Conservation (phyloP, 2,113 vertebrate genomes). For the Chaetorhynchus papuensis region DNA sequence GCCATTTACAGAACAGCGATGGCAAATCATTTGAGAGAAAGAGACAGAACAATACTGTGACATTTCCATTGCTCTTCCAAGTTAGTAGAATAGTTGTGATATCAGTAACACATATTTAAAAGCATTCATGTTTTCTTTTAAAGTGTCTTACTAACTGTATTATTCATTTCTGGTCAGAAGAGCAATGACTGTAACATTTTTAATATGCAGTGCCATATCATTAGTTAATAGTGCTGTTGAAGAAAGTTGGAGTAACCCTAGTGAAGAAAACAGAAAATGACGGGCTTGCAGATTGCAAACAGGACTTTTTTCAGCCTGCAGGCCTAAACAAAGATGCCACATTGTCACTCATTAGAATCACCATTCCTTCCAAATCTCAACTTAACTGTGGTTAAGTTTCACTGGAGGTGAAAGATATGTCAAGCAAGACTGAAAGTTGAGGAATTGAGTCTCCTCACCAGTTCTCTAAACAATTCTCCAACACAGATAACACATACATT, state of each 20-base stretch:
- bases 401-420: not conserved
- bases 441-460: not conserved
- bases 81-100: not conserved
- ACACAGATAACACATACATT: not conserved
- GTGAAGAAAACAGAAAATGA: not conserved
- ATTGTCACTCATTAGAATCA: not conserved
- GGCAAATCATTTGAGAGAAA: fast-evolving
- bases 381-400: not conserved
- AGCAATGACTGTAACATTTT: not conserved
- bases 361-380: not conserved
- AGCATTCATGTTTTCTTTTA: not conserved
- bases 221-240: not conserved
- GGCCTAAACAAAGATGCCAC: not conserved
- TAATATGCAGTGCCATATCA: not conserved
- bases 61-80: not conserved
- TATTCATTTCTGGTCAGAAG: not conserved
- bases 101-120: not conserved
- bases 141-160: not conserved
- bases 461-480: not conserved
- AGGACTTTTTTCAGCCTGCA: not conserved
- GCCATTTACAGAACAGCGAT: not conserved
- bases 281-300: not conserved
- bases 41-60: not conserved
- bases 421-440: not conserved
- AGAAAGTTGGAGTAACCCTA: not conserved